phyloP scores from a whole-genome alignment of 2,113 vertebrate genomes.

The Okapia johnstoni region DNA sequence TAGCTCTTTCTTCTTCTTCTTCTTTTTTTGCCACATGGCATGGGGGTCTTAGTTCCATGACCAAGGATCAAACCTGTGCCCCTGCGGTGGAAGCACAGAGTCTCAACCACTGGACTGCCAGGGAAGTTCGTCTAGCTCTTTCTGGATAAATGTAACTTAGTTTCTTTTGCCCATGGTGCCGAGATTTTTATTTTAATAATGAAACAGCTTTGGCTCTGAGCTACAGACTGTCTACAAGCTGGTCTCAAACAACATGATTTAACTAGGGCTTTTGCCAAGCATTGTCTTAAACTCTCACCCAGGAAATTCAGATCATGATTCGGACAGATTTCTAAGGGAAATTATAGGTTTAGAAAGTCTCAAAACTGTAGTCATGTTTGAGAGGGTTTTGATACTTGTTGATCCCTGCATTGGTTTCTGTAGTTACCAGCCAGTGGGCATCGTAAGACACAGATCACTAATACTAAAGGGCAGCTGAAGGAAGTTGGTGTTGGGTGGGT shows the following conservation, averaged over 20 bases:
- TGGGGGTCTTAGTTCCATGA: not conserved
- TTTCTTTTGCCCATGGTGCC: not conserved
- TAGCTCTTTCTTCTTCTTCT: not conserved
- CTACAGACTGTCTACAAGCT: not conserved
- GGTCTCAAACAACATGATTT: not conserved
- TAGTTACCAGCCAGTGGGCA: not conserved
- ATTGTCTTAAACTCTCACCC: constrained; percentile 37
- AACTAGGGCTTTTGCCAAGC: not conserved
- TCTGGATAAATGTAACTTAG: not conserved
- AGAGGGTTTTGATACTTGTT: not conserved
- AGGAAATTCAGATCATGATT: constrained; percentile 34
- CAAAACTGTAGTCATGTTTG: not conserved
- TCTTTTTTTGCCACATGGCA: not conserved
- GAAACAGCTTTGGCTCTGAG: constrained; percentile 23
- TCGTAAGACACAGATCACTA: not conserved
- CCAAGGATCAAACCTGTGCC: not conserved
- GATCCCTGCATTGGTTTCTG: not conserved
- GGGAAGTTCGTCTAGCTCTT: not conserved
- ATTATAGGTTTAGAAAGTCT: constrained; percentile 35
- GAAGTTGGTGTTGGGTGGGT: not conserved
- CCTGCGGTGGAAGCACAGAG: not conserved
- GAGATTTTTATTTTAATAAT: not conserved
- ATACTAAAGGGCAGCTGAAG: not conserved
- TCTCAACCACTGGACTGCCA: not conserved
- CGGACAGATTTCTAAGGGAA: not conserved